phyloP scores from a whole-genome alignment of 2,797 vertebrate genomes.

The Poeciliopsis turneri region DNA sequence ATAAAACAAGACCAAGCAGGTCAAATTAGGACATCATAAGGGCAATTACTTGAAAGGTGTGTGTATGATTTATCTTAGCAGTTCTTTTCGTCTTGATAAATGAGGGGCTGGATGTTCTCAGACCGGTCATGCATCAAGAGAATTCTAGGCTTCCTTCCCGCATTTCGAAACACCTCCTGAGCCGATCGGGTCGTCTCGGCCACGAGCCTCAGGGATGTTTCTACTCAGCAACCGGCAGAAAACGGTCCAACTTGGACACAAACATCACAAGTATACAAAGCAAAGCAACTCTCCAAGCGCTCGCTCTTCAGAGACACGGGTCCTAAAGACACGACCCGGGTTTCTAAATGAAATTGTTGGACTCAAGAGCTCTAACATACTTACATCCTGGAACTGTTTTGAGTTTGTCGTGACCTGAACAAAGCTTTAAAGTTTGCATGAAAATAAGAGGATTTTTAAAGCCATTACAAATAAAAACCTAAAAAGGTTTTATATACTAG shows the following conservation, averaged over 20 bases:
- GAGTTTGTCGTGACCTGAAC: not conserved
- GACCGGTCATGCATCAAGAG: slow-evolving; percentile 45
- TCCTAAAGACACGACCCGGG: not conserved
- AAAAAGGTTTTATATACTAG: not conserved
- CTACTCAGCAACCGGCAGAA: slow-evolving; percentile 43
- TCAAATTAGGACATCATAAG: slow-evolving; percentile 1
- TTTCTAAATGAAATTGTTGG: not conserved
- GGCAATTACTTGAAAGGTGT: slow-evolving; percentile 8
- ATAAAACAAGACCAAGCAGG: not conserved
- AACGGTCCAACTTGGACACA: slow-evolving; percentile 25
- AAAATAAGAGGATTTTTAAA: not conserved
- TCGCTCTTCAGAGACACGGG: slow-evolving; percentile 5
- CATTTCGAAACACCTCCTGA: slow-evolving; percentile 46
- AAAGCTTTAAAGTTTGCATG: not conserved
- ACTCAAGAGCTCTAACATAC: not conserved
- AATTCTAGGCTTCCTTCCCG: slow-evolving; percentile 45
- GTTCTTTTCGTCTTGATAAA: slow-evolving; percentile 49
- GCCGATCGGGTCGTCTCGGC: slow-evolving; percentile 53
- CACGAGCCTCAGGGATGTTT: slow-evolving; percentile 51
- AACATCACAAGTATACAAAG: not conserved
- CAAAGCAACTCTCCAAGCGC: slow-evolving; percentile 11
- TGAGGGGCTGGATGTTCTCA: slow-evolving; percentile 49
- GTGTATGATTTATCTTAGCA: slow-evolving; percentile 37
- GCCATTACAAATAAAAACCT: not conserved
- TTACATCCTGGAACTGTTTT: not conserved